phyloP scores from a whole-genome alignment of 1,140 invertebrate species.

The Diuraphis noxia region DNA sequence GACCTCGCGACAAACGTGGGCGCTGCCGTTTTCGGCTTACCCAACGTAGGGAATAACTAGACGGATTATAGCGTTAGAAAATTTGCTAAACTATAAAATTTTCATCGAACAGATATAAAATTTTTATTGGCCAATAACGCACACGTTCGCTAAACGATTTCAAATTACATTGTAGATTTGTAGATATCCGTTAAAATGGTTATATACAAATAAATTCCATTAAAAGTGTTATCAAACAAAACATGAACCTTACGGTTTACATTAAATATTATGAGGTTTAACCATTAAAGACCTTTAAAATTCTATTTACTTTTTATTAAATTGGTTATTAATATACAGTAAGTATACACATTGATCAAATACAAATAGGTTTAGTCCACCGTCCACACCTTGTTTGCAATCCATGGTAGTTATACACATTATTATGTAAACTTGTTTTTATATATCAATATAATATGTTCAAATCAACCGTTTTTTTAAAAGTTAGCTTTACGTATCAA shows the following conservation, averaged over 20 bases:
- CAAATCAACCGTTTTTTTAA: not conserved
- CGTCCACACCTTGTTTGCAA: not conserved
- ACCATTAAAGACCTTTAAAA: not conserved
- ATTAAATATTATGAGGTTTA: not conserved
- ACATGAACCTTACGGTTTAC: not conserved
- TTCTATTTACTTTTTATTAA: not conserved
- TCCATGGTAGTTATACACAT: not conserved
- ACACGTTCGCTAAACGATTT: not conserved
- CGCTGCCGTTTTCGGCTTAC: not conserved
- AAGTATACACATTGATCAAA: constrained; percentile 16
- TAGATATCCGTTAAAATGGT: not conserved
- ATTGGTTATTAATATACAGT: constrained; percentile 5
- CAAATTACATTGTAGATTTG: not conserved
- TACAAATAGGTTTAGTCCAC: not conserved
- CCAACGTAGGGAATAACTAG: not conserved
- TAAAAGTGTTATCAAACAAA: not conserved
- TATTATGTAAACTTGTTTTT: constrained; percentile 28
- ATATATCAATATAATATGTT: not conserved
- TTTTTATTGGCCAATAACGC: not conserved
- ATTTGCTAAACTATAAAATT: not conserved
- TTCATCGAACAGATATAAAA: not conserved
- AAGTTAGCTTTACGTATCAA: not conserved
- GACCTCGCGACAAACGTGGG: constrained; percentile 25
- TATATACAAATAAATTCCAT: not conserved
- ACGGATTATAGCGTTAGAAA: not conserved